Conservation (phyloP, 2,888 invertebrate species). For the Abrostola tripartita region DNA sequence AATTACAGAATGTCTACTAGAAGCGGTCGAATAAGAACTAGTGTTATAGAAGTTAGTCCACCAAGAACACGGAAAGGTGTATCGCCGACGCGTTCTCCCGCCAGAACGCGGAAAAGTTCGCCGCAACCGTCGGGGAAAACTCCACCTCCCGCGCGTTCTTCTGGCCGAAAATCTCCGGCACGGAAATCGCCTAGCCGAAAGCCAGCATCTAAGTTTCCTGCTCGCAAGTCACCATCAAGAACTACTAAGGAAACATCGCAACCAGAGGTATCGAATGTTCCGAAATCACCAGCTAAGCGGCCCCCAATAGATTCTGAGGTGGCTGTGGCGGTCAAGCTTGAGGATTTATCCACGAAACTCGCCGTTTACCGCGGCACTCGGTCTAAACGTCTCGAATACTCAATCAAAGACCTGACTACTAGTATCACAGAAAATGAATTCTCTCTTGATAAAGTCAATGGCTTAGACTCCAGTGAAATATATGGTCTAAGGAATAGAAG, state of each 20-base stretch:
- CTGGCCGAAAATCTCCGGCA: constrained; percentile 85
- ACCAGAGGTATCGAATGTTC: constrained; percentile 41
- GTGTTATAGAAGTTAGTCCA: constrained; percentile 75
- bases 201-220: constrained; percentile 76
- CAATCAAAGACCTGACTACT: constrained; percentile 72
- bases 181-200: constrained; percentile 85
- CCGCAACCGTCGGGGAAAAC: constrained; percentile 67
- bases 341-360: constrained; percentile 67
- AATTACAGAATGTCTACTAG: constrained; percentile 79
- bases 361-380: constrained; percentile 71
- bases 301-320: constrained; percentile 68
- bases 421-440: constrained; percentile 60
- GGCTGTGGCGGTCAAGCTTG: constrained; percentile 66
- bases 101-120: constrained; percentile 79
- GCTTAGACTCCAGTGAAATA: constrained; percentile 66
- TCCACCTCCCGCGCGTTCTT: constrained; percentile 69
- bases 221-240: constrained; percentile 82
- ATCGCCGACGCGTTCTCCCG: constrained; percentile 83
- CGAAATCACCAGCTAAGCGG: constrained; percentile 77
- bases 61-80: constrained; percentile 75
- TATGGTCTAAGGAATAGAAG: constrained; percentile 74
- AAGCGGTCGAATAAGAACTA: constrained; percentile 77
- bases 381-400: constrained; percentile 75
- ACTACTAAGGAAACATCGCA: constrained; percentile 67
- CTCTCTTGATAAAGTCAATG: constrained; percentile 71